Base-by-base conservation (phyloP, 2,113 vertebrate genomes). In the Oceanites oceanicus region DNA sequence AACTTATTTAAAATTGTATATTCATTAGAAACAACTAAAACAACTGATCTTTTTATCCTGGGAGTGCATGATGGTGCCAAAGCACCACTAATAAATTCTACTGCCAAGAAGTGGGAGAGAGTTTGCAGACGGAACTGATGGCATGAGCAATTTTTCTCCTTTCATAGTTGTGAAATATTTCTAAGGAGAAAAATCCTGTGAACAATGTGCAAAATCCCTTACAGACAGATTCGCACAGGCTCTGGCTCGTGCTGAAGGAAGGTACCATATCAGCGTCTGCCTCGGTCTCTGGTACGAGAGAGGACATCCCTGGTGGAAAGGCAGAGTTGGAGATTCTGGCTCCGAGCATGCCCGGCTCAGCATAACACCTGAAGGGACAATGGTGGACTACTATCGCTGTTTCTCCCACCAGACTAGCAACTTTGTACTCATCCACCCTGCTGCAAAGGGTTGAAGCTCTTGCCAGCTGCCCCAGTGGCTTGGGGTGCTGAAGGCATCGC, bases 21-120 rank as follows among this genome's bases (percentile, higher is more conserved):
- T 91, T 95, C 82, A 84, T 93, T 86, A 73, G 68, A 92, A 96
- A 72, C 91, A 96, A 94, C 90, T 95, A 86, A 90, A 96, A 45
- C 47, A 95, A 95, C 88, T 70, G 74, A 89, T 96, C 74, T 95
- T 95, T 92, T 95, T 53, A 76, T 95, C 92, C 81, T 88, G 58
- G 86, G 83, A 95, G 78, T 49, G 58, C 70, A 36, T 26, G 40
- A 82, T 30, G 68, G 62, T 97, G 91, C 94, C 95, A 94, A 80
- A 97, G 81, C 70, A 91, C 58, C 80, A 66, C 95, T 87, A 88
- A 86, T 91, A 94, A 92, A 92, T 91, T 94, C 81, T 47, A 42
- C 20, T 91, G 62, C 80, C 91, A 95, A 94, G 76, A 89, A 91
- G 49, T 42, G 74, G 86, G 77, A 79, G 63, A 88, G 70, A 85